phyloP scores from a whole-genome alignment of 30 jellyfish, hydroid and myxozoan genomes.

The Sanderia malayensis region DNA sequence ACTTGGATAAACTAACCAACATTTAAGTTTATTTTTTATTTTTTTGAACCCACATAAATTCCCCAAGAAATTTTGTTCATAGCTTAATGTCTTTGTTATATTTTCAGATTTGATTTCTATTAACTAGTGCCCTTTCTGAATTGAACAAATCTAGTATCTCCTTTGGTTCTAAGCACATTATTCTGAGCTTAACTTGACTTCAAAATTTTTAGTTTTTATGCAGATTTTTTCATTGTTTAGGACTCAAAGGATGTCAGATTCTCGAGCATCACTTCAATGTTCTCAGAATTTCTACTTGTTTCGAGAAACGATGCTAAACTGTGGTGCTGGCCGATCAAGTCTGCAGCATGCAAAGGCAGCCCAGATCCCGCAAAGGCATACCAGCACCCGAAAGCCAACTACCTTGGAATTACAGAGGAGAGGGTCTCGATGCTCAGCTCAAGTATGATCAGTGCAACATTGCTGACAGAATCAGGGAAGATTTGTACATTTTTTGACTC shows the following conservation, averaged over 20 bases:
- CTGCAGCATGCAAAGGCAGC: neutral
- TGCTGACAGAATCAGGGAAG: slow-evolving; percentile 55
- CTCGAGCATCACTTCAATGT: slow-evolving; percentile 25
- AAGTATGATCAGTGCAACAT: slow-evolving; percentile 48
- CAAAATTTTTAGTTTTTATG: no score
- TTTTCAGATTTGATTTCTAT: neutral
- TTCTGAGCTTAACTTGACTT: no score
- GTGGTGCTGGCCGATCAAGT: slow-evolving; percentile 49
- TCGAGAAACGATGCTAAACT: slow-evolving; percentile 17
- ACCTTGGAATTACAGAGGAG: slow-evolving; percentile 27
- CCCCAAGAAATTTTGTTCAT: neutral
- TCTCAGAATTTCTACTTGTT: slow-evolving; percentile 54
- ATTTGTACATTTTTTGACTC: slow-evolving; percentile 63
- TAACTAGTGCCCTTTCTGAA: no score
- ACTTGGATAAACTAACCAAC: neutral
- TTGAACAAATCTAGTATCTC: no score
- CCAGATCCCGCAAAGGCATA: neutral
- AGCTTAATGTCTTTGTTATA: neutral
- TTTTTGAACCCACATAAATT: neutral
- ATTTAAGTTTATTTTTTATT: no score
- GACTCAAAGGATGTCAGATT: slow-evolving; percentile 47
- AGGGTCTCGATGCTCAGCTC: slow-evolving; percentile 38
- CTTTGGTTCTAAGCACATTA: no score
- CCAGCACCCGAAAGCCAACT: slow-evolving; percentile 23
- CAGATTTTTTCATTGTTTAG: no score